Percentiles rank a stretch among this genome's conserved stretches.
Conservation (phyloP, 2,888 invertebrate genomes). For the Spodoptera exigua region DNA sequence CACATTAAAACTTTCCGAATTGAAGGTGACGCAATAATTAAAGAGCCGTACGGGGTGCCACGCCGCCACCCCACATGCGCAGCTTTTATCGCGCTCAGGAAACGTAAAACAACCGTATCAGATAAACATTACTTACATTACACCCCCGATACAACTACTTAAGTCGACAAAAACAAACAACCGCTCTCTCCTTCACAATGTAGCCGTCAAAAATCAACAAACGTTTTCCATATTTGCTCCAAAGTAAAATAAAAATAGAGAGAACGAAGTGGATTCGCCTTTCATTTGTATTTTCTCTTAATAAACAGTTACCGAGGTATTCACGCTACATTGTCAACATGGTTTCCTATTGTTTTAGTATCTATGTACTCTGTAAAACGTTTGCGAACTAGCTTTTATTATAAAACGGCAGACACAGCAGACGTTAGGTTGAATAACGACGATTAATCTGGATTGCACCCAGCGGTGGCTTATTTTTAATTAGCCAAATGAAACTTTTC, state of each 20-base stretch:
- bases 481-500: conserved; percentile 87
- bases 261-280: conserved; percentile 37
- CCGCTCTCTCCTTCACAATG: conserved; percentile 12
- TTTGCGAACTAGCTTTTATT: conserved; percentile 75
- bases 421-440: conserved; percentile 75
- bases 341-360: conserved; percentile 72
- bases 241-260: conserved; percentile 56
- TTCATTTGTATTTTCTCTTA: conserved; percentile 63
- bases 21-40: conserved; percentile 81
- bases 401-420: conserved; percentile 70
- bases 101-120: conserved; percentile 59
- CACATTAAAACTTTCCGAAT: conserved; percentile 86
- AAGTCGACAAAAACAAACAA: conserved; percentile 14
- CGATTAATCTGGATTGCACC: conserved; percentile 82
- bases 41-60: conserved; percentile 69
- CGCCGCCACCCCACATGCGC: conserved; percentile 64
- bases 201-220: conserved; percentile 29
- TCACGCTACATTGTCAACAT: conserved; percentile 70
- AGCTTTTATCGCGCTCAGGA: conserved; percentile 61
- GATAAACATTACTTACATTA: conserved; percentile 41
- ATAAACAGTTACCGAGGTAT: conserved; percentile 66
- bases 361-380: conserved; percentile 69
- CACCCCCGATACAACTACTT: conserved; percentile 12
- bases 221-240: conserved; percentile 21
- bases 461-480: conserved; percentile 84